phyloP scores from a whole-genome alignment of 1,140 invertebrate species.

The Achatina immaculata region DNA sequence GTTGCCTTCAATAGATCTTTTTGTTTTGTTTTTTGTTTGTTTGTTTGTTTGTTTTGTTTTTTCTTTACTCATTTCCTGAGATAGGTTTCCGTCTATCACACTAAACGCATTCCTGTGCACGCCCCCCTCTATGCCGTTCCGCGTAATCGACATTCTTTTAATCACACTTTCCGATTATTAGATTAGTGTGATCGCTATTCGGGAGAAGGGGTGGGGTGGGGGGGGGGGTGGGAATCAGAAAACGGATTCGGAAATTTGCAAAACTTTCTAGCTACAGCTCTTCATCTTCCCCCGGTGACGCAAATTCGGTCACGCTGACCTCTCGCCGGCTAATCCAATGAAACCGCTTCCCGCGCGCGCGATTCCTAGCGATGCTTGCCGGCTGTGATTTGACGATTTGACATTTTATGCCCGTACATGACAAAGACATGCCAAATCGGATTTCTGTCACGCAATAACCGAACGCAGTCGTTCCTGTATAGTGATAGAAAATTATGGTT shows the following conservation, averaged over 20 bases:
- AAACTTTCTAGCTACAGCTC: conserved; percentile 7
- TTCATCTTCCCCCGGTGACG: background rate
- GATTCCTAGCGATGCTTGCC: background rate
- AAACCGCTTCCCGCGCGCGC: background rate
- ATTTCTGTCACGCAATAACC: background rate
- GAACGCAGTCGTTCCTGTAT: background rate
- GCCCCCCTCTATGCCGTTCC: background rate
- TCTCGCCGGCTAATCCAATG: background rate
- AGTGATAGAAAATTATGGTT: too few species aligned
- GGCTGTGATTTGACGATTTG: conserved; percentile 14
- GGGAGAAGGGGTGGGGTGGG: too few species aligned
- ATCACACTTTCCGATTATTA: background rate
- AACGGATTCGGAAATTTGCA: background rate
- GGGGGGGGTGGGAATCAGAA: too few species aligned
- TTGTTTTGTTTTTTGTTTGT: too few species aligned
- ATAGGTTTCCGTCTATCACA: too few species aligned
- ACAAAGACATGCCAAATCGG: conserved; percentile 6
- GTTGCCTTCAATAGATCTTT: too few species aligned
- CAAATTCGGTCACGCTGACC: conserved; percentile 4
- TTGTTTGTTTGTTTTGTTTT: too few species aligned
- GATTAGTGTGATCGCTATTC: background rate
- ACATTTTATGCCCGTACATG: conserved; percentile 5
- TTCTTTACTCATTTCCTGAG: too few species aligned
- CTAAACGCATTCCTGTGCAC: background rate
- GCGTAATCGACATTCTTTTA: background rate